Evolutionary conservation across 2,113 vertebrate genomes (phyloP).

Genomic region (Cebus imitator): DNA sequence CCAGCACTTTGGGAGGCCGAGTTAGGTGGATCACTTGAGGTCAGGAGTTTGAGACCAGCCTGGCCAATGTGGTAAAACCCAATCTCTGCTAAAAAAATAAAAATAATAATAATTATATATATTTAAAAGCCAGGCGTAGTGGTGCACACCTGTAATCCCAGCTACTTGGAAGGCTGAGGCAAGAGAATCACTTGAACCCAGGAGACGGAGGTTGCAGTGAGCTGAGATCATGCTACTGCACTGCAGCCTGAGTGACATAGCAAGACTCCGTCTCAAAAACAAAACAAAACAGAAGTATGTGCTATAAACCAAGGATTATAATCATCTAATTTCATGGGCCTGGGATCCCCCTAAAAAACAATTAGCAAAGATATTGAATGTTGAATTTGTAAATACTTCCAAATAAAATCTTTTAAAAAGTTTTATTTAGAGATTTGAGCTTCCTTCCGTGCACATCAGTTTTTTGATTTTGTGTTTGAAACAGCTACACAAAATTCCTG

Average conservation of each 20-base stretch:
- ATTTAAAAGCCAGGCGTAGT: background rate
- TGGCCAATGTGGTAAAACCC: background rate
- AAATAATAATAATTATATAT: too few species aligned
- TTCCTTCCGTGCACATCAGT: background rate
- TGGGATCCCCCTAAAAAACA: background rate
- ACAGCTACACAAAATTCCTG: background rate
- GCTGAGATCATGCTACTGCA: background rate
- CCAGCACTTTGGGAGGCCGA: background rate
- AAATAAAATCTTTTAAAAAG: background rate
- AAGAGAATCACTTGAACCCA: background rate
- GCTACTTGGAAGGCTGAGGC: background rate
- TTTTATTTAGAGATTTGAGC: background rate
- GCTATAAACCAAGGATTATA: background rate
- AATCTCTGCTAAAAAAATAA: background rate
- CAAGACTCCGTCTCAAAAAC: background rate
- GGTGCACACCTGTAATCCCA: background rate
- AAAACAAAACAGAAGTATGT: background rate
- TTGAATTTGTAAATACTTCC: background rate
- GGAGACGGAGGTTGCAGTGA: background rate
- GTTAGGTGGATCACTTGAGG: background rate
- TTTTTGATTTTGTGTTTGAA: slow-evolving; percentile 34
- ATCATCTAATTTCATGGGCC: background rate
- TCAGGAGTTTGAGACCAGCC: background rate
- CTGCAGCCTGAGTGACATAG: background rate
- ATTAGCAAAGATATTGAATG: background rate